Percentiles rank a stretch among this genome's conserved stretches.
Evolutionary conservation across 2,113 vertebrate genomes (phyloP).

Genomic region (Phoxinus phoxinus): DNA sequence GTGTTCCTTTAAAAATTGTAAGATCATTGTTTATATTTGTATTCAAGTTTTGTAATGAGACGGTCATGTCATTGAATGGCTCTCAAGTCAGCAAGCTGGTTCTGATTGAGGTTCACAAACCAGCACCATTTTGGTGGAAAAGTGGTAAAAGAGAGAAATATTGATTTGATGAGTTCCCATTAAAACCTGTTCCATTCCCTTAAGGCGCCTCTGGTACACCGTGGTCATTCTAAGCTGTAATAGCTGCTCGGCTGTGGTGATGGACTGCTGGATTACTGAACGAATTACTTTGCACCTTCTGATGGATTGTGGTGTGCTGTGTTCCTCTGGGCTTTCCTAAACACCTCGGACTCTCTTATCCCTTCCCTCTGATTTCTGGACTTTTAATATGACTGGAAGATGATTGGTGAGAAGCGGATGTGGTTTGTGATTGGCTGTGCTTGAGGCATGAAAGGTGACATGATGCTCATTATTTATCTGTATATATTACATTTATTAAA

Average conservation of each 20-base stretch:
- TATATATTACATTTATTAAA: background rate
- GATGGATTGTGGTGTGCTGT: constrained; percentile 1
- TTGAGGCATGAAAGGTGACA: background rate
- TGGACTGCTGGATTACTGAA: constrained; percentile 13
- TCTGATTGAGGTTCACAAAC: background rate
- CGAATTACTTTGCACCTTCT: background rate
- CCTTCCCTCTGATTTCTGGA: background rate
- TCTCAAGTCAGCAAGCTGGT: background rate
- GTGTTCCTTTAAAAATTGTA: background rate
- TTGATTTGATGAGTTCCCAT: constrained; percentile 1
- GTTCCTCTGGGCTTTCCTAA: background rate
- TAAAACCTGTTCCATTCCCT: constrained; percentile 3
- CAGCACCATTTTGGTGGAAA: background rate
- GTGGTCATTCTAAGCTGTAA: constrained; percentile 13
- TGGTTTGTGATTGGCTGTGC: background rate
- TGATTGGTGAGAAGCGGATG: constrained; percentile 5
- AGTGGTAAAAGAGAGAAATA: background rate
- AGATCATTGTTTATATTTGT: background rate
- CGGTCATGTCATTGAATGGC: background rate
- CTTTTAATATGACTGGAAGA: background rate
- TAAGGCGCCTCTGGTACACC: background rate
- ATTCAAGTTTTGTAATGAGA: background rate
- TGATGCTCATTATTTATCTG: background rate
- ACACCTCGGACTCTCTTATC: background rate
- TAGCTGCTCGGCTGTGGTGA: background rate